Evolutionary conservation across 2,113 vertebrate genomes (phyloP), one percentile per base, ranked within the genome.

Genomic region (Aepyceros melampus): DNA sequence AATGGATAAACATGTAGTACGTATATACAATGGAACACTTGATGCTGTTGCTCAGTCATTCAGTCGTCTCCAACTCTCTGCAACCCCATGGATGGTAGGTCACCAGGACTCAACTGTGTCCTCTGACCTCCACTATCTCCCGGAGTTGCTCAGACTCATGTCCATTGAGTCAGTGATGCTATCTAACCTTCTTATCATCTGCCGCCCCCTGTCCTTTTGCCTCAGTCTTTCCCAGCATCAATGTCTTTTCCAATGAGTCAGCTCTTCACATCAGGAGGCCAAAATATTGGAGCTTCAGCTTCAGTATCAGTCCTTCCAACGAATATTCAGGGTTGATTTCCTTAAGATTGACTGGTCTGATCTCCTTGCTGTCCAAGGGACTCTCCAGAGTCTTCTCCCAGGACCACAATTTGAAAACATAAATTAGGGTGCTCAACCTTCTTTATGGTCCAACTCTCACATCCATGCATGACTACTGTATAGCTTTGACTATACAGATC

Each of bases 41-140:
- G 9, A 71, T 40, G 19, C 12, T 40, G 60, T 16, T 15, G 9
- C 9, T 71, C 67, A 71, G 17, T 36, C n/a, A 36, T 36, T 40
- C 17, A 40, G n/a, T 71, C 0, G 0, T 71, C 17, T 71, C n/a
- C 19, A 36, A 1, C 17, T 36, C 5, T 71, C 12, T 71, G 19
- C 17, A 40, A 71, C 19, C n/a, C 7, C n/a, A 23, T 12, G 64
- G 64, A 71, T 0, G 2, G 64, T 36, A 71, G 64, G 9, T 71
- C 9, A 21, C 4, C n/a, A 40, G n/a, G n/a, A 23, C n/a, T 36
- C 67, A 71, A 2, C 64, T 71, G 5, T 71, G 19, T 40, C n/a
- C n/a, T 40, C 67, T 40, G 67, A 23, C n/a, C 67, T 71, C 67
- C n/a, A 71, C n/a, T 71, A 11, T 36, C n/a, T 23, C 67, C 67